Conservation (phyloP, 1,140 invertebrate species). For the Alviniconcha marisindica region DNA sequence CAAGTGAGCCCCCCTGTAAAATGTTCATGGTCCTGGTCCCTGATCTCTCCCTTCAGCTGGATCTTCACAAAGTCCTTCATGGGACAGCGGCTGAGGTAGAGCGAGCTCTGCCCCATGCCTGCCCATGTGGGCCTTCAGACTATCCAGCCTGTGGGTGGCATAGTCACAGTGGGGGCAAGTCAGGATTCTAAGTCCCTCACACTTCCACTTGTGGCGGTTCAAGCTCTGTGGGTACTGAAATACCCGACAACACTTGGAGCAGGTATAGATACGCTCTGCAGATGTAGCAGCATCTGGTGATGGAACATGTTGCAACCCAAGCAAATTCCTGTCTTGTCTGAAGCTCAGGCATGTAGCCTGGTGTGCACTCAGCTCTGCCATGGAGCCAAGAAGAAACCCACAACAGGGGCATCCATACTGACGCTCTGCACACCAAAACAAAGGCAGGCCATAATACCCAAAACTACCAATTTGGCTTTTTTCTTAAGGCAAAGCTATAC, state of each 20-base stretch:
- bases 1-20: neutral
- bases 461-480: neutral
- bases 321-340: neutral
- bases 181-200: constrained; percentile 41
- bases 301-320: neutral
- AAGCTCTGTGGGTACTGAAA: constrained; percentile 45
- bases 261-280: neutral
- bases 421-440: constrained; percentile 15
- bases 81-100: neutral
- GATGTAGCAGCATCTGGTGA: neutral
- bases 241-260: constrained; percentile 31
- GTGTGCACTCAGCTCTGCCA: neutral
- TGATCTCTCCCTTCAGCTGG: neutral
- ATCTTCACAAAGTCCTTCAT: neutral
- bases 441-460: neutral
- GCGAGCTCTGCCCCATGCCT: neutral
- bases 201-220: constrained; percentile 48
- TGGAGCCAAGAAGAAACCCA: neutral
- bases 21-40: neutral
- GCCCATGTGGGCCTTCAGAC: constrained; percentile 29
- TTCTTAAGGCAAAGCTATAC: neutral
- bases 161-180: constrained; percentile 32
- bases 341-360: neutral
- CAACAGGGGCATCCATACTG: neutral
- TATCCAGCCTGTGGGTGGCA: constrained; percentile 38